Conservation (phyloP, 2,888 invertebrate species). For the Aporophyla nigra region DNA sequence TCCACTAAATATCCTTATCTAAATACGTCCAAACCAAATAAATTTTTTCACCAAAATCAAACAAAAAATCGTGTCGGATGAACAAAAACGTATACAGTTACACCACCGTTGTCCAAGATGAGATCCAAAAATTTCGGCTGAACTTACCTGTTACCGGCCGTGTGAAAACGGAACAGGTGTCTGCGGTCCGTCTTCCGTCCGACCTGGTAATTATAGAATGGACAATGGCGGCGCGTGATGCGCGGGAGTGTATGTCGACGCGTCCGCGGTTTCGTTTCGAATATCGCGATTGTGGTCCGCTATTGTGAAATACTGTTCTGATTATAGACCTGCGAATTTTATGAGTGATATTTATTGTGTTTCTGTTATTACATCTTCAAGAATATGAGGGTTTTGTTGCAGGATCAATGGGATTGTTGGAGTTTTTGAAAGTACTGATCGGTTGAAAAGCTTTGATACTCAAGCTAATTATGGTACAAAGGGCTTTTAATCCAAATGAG, state of each 20-base stretch:
- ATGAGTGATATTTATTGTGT: constrained; percentile 51
- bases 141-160: constrained; percentile 86
- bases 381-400: constrained; percentile 35
- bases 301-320: constrained; percentile 66
- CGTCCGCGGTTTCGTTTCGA: constrained; percentile 65
- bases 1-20: background rate
- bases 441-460: constrained; percentile 15
- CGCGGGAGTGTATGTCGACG: constrained; percentile 77
- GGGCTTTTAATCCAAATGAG: constrained; percentile 1
- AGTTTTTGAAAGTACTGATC: constrained; percentile 2
- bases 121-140: constrained; percentile 72
- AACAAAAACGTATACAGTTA: constrained; percentile 86
- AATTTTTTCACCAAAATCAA: constrained; percentile 31
- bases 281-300: constrained; percentile 50
- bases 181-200: constrained; percentile 80
- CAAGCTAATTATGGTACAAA: constrained; percentile 17
- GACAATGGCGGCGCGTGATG: constrained; percentile 84
- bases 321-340: constrained; percentile 54
- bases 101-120: constrained; percentile 77
- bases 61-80: constrained; percentile 70
- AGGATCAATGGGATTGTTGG: constrained; percentile 20
- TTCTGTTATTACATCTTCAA: constrained; percentile 26
- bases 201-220: constrained; percentile 85
- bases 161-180: constrained; percentile 90
- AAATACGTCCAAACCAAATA: constrained; percentile 9